Base-by-base conservation (phyloP, 2,113 vertebrate species). In the Trogon melanurus region DNA sequence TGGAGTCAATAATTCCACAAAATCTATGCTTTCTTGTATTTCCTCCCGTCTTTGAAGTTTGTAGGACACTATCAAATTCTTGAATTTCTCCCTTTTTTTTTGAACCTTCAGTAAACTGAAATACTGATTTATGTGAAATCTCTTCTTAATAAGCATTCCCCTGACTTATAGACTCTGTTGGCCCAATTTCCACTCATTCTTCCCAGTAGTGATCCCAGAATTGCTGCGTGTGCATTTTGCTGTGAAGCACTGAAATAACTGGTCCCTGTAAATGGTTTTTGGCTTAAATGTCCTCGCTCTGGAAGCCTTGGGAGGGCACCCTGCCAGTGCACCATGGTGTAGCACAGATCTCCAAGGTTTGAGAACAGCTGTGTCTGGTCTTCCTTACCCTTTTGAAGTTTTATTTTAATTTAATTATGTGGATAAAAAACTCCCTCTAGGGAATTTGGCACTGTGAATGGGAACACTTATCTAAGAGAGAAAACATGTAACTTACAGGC, bases 401-500 rank as follows among this genome's bases (percentile, higher is more conserved):
- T 90, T 54, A 71, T 71, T 97, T 81, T 90, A 47, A 91, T 95
- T 88, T 74, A 89, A 93, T 78, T 79, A 47, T 44, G 23, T 50
- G 50, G 70, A 74, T 85, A 89, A 95, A 90, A 93, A 11, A 60
- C 56, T 88, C 91, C 53, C 50, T 83, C 70, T 85, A 25, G 51
- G 17, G 69, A 86, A 53, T 91, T 21, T 44, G 64, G 20, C 44
- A n/a, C 38, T 66, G 60, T 32, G 26, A 82, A 93, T 54, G 74
- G 85, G 61, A 88, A 78, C 83, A 89, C 90, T 88, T 81, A 91
- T 30, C 36, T 36, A 53, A 85, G 93, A 94, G 48, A 93, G 92
- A 95, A 96, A 92, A 96, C 54, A 88, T 36, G 29, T 47, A 94
- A 92, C 88, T 94, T 90, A 85, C n/a, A 67, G 58, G 85, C n/a